Evolutionary conservation across 2,113 vertebrate species (phyloP), one percentile per base, ranked within the genome.

Genomic region (Rattus rattus): DNA sequence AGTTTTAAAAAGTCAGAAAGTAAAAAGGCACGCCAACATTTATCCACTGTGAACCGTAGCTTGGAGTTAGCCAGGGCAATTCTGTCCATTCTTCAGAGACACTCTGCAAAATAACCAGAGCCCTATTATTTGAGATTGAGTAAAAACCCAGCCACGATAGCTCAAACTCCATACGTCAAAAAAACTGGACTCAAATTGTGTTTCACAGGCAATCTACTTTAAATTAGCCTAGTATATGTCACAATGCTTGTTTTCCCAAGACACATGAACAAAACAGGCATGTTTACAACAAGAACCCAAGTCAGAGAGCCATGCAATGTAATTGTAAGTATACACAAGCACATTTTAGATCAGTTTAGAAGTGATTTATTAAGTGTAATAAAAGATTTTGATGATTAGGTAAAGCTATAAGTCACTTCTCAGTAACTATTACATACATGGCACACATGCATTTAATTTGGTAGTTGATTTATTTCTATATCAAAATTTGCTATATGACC

Each of bases 31-130:
- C 98, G 98, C 97, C 97, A 98, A 98, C 97, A 96, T 98, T 98
- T 98, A 98, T 98, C 98, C 98, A 98, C 94, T 98, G 98, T 98
- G 98, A 98, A 98, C 98, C 97, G 98, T 98, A 98, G 98, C 98
- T 98, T 98, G 98, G 97, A 97, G 98, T 98, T 98, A 98, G 98
- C 98, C 98, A 98, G 89, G 98, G 98, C 98, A 98, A 98, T 98
- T 97, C 98, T 98, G 98, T 98, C 98, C 98, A 97, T 98, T 98
- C 98, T 98, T 98, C 98, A 98, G 98, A 98, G 98, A 98, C 97
- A 98, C 98, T 99, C 98, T 98, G 98, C 98, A 99, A 99, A 99
- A 99, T 98, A 98, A 99, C 98, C 98, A 98, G 98, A 99, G 98
- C 98, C 98, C 98, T 98, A 98, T 99, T 98, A 98, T 98, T 98